phyloP scores from a whole-genome alignment of 1,140 invertebrate genomes.

The Chelonus insularis region DNA sequence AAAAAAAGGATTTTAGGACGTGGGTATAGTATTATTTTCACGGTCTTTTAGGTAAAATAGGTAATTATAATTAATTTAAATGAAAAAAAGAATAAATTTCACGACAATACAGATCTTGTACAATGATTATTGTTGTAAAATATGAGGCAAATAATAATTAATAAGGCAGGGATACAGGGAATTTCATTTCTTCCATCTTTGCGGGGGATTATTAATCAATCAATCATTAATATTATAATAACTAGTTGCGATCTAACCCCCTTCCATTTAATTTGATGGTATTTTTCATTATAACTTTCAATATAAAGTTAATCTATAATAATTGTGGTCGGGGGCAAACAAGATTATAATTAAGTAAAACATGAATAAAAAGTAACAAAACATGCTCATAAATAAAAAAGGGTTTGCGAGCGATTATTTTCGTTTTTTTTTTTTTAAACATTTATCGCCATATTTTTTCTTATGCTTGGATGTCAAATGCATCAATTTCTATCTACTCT shows the following conservation, averaged over 20 bases:
- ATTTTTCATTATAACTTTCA: neutral
- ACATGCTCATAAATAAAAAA: slow-evolving; percentile 53
- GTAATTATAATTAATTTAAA: slow-evolving; percentile 12
- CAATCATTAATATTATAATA: slow-evolving; percentile 45
- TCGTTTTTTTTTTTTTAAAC: slow-evolving; percentile 29
- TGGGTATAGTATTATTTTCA: slow-evolving; percentile 9
- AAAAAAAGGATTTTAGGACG: slow-evolving; percentile 29
- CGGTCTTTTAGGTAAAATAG: neutral
- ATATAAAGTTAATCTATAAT: slow-evolving; percentile 3
- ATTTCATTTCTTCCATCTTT: slow-evolving; percentile 27
- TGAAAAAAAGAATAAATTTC: slow-evolving; percentile 25
- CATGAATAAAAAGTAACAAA: slow-evolving; percentile 57
- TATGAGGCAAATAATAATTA: slow-evolving; percentile 27
- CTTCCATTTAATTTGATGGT: slow-evolving; percentile 13
- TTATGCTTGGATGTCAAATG: slow-evolving; percentile 31
- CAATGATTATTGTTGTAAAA: slow-evolving; percentile 28
- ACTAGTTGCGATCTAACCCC: slow-evolving; percentile 41
- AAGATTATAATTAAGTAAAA: slow-evolving; percentile 54
- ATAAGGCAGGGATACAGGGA: slow-evolving; percentile 28
- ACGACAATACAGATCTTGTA: slow-evolving; percentile 30
- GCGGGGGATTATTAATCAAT: slow-evolving; percentile 33
- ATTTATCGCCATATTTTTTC: slow-evolving; percentile 25
- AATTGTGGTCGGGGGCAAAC: slow-evolving; percentile 38
- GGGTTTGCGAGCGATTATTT: slow-evolving; percentile 49
- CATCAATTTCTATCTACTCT: slow-evolving; percentile 24